A percentile compares a stretch with the other conserved stretches of the same genome.
phyloP scores from a whole-genome alignment of 2,888 invertebrate species.

The Himalopsyche japonica region DNA sequence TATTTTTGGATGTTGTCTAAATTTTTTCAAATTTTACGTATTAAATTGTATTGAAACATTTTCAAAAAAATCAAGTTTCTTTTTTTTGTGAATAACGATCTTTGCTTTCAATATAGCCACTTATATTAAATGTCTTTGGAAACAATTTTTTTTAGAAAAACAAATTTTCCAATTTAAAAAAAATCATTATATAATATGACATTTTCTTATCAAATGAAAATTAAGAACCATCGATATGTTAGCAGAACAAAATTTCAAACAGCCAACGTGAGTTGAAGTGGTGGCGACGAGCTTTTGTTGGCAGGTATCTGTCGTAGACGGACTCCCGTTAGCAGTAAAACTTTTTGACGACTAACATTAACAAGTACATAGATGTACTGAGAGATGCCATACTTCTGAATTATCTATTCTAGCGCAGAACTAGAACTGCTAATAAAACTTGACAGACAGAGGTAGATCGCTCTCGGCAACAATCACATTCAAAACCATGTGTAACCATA shows the following conservation, averaged over 20 bases:
- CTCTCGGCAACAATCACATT: neutral
- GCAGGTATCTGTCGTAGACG: neutral
- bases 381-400: neutral
- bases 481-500: neutral
- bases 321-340: constrained; percentile 11
- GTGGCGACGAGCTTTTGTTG: neutral
- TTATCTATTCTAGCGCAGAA: neutral
- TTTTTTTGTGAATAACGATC: no score
- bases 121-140: no score
- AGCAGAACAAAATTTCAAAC: neutral
- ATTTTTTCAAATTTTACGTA: no score
- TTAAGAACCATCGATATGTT: no score
- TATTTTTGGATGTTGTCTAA: no score
- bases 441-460: neutral
- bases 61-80: no score
- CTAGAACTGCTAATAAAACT: constrained; percentile 5
- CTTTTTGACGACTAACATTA: constrained; percentile 30
- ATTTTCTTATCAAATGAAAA: no score
- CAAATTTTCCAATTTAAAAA: no score
- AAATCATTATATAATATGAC: no score
- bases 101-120: no score
- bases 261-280: neutral
- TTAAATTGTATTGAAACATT: no score
- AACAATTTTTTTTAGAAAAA: no score
- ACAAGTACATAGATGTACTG: neutral